Conservation (phyloP, 2,888 invertebrate species). For the Gymnosoma rotundatum region DNA sequence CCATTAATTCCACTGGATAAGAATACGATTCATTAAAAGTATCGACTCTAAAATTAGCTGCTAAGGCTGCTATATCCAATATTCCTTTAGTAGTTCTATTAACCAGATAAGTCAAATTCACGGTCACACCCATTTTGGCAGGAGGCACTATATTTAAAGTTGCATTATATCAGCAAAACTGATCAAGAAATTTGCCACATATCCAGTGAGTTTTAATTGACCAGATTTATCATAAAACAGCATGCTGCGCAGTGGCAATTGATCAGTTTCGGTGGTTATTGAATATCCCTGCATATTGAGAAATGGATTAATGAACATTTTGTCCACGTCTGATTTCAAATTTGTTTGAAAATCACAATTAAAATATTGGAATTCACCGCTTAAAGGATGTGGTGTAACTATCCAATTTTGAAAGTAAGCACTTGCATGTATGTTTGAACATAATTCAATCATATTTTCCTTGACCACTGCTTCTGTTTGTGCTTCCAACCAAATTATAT, state of each 20-base stretch:
- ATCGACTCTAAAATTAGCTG: constrained; percentile 61
- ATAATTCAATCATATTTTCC: background rate
- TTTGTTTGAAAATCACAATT: constrained; percentile 22
- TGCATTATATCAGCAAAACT: constrained; percentile 74
- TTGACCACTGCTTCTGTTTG: background rate
- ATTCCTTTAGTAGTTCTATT: constrained; percentile 60
- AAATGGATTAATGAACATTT: constrained; percentile 6
- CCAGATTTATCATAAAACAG: constrained; percentile 62
- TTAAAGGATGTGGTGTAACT: background rate
- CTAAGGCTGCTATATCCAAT: constrained; percentile 47
- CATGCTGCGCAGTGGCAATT: constrained; percentile 73
- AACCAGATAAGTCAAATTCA: constrained; percentile 69
- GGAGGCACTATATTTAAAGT: constrained; percentile 61
- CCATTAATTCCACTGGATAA: constrained; percentile 66
- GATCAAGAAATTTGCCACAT: constrained; percentile 67
- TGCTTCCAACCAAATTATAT: constrained; percentile 26
- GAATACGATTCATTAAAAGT: constrained; percentile 20
- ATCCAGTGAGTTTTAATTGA: constrained; percentile 71
- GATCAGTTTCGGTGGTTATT: constrained; percentile 72
- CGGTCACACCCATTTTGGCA: constrained; percentile 67
- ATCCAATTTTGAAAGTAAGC: constrained; percentile 33
- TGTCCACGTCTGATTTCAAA: background rate
- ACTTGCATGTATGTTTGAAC: background rate
- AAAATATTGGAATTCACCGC: background rate
- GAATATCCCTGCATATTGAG: constrained; percentile 57